Evolutionary conservation across 2,888 invertebrate genomes (phyloP).

Genomic region (Caenorhabditis imperialis): DNA sequence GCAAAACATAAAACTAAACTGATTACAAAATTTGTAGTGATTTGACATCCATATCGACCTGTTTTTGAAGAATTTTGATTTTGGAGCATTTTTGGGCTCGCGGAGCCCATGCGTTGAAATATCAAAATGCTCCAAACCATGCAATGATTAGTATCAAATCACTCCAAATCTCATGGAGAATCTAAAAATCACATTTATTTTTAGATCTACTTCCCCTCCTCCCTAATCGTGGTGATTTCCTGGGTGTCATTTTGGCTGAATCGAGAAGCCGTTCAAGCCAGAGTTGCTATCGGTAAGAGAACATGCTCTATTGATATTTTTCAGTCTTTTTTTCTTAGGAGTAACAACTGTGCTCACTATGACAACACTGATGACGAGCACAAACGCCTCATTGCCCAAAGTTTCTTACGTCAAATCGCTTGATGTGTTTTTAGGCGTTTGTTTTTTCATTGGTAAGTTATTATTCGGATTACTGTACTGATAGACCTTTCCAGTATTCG

Average conservation of each 20-base stretch:
- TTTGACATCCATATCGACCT: no score
- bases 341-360: constrained; percentile 79
- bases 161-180: not conserved
- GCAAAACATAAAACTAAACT: no score
- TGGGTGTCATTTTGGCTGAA: constrained; percentile 79
- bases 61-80: no score
- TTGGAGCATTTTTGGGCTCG: no score
- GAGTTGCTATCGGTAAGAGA: constrained; percentile 78
- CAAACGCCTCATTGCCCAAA: constrained; percentile 79
- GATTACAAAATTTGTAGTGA: no score
- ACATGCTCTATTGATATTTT: not conserved
- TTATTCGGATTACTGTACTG: no score
- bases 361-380: constrained; percentile 79
- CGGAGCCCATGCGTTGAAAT: no score
- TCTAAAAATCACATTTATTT: constrained; percentile 2
- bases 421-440: constrained; percentile 79
- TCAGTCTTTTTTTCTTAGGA: constrained; percentile 58
- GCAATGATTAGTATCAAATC: not conserved
- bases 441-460: constrained; percentile 78
- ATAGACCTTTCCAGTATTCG: no score
- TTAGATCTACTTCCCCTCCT: constrained; percentile 78
- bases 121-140: not conserved
- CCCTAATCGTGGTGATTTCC: constrained; percentile 78
- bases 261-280: constrained; percentile 79
- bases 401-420: constrained; percentile 78